Conservation (phyloP, 2,888 invertebrate genomes). For the Macaria notata region DNA sequence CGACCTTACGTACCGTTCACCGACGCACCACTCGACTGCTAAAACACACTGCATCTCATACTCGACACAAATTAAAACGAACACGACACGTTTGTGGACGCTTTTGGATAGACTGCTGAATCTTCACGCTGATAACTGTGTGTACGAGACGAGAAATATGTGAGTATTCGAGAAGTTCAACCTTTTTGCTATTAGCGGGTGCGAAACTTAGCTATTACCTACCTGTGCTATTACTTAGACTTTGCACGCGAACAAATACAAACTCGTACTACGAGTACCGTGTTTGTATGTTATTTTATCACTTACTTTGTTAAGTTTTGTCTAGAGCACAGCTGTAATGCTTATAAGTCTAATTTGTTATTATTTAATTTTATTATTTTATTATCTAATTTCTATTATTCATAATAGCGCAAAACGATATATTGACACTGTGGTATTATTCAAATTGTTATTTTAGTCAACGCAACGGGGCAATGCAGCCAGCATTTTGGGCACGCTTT, state of each 20-base stretch:
- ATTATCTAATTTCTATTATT: no score
- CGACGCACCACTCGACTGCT: conserved; percentile 62
- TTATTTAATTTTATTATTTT: no score
- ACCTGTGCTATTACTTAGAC: not conserved
- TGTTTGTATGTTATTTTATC: no score
- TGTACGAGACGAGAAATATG: conserved; percentile 42
- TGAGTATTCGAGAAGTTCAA: conserved; percentile 52
- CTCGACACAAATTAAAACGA: conserved; percentile 26
- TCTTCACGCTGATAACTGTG: conserved; percentile 36
- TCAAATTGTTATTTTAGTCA: no score
- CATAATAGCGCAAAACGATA: no score
- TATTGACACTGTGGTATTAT: no score
- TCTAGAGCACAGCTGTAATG: no score
- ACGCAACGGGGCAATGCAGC: no score
- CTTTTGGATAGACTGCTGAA: conserved; percentile 40
- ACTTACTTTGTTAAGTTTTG: no score
- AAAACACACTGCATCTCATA: conserved; percentile 58
- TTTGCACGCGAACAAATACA: not conserved
- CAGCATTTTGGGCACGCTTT: no score
- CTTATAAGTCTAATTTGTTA: no score
- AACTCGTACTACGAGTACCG: no score
- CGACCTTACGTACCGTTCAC: conserved; percentile 82
- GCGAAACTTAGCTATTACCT: conserved; percentile 10
- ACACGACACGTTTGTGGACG: conserved; percentile 38
- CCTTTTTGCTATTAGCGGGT: conserved; percentile 24